phyloP scores from a whole-genome alignment of 2,113 vertebrate species.

The Isurus oxyrinchus region DNA sequence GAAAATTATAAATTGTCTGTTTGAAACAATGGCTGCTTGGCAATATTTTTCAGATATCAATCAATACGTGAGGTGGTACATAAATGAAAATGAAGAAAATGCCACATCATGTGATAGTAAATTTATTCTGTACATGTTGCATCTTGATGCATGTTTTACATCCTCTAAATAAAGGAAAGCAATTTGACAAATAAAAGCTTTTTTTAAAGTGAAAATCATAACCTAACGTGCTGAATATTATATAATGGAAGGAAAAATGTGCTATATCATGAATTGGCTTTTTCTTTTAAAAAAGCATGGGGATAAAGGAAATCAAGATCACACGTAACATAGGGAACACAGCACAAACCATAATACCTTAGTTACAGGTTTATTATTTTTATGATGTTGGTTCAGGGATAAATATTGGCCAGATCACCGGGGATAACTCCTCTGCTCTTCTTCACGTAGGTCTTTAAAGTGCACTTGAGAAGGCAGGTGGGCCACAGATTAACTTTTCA shows the following conservation, averaged over 20 bases:
- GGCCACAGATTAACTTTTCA: background rate
- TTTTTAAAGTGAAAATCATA: background rate
- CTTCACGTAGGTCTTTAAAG: background rate
- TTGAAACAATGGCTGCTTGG: background rate
- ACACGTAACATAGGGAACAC: no score
- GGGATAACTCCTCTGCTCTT: background rate
- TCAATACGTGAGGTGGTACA: background rate
- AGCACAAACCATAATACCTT: background rate
- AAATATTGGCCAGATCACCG: background rate
- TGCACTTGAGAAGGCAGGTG: no score
- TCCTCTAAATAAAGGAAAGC: background rate
- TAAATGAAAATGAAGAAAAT: background rate
- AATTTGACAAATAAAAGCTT: background rate
- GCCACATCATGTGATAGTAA: background rate
- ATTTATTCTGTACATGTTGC: background rate
- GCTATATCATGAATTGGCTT: background rate
- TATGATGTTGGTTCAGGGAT: background rate
- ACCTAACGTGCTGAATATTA: background rate
- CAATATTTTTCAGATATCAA: background rate
- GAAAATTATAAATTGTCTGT: background rate
- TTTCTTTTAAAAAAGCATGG: background rate
- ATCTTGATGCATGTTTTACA: background rate
- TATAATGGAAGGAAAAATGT: background rate
- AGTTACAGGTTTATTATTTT: background rate
- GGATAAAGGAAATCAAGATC: background rate